Evolutionary conservation across 2,797 vertebrate genomes (phyloP).

Genomic region (Sebastes glaucus): DNA sequence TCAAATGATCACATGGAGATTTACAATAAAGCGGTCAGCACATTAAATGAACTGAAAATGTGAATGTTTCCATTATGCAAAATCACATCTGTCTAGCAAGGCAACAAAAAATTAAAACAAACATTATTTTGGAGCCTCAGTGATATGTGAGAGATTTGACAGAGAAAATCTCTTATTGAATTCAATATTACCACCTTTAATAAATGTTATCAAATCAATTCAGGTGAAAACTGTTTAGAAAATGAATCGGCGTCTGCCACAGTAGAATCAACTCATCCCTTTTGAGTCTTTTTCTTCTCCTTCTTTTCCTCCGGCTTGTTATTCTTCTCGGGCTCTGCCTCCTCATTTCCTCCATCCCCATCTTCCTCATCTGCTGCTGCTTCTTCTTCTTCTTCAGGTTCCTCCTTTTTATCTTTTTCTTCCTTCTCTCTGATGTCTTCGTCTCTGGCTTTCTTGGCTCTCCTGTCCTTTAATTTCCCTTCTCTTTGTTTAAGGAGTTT

Average conservation of each 20-base stretch:
- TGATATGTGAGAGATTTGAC: not conserved
- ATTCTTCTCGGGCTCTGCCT: slow-evolving; percentile 24
- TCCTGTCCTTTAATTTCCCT: slow-evolving; percentile 59
- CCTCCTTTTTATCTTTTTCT: slow-evolving; percentile 11
- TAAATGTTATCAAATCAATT: not conserved
- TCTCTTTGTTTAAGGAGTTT: slow-evolving; percentile 69
- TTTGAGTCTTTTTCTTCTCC: slow-evolving; percentile 46
- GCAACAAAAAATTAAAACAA: not conserved
- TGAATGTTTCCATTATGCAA: not conserved
- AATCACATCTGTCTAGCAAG: not conserved
- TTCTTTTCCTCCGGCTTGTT: slow-evolving; percentile 28
- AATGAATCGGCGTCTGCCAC: not conserved
- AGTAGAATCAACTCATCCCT: slow-evolving; percentile 16
- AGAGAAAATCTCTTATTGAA: no score
- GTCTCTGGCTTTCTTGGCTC: slow-evolving; percentile 39
- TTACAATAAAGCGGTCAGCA: not conserved
- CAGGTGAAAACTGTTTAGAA: not conserved
- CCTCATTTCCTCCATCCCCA: slow-evolving; percentile 14
- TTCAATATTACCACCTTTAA: not conserved
- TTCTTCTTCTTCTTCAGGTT: slow-evolving; percentile 8
- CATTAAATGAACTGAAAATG: not conserved
- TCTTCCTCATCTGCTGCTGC: slow-evolving; percentile 24
- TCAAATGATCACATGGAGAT: not conserved
- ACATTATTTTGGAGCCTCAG: not conserved
- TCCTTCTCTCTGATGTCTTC: slow-evolving; percentile 45